These are phyloP conservation scores for Hippoglossus stenolepis DNA, from an alignment of 2,113 vertebrate genomes.

Conservation along the genomic window DNA sequence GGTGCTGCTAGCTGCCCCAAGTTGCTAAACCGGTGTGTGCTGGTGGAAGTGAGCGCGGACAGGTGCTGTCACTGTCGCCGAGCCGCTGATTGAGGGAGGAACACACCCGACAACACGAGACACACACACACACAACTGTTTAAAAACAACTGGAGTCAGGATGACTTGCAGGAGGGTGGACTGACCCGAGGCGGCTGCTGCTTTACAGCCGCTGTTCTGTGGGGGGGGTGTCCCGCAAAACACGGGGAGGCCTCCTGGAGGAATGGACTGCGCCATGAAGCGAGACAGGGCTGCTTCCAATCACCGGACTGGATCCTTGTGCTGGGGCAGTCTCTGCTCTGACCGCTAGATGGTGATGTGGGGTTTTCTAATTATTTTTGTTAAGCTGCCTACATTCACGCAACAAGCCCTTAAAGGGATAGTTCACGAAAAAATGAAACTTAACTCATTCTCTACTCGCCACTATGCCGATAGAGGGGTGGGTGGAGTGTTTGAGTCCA, in stretches of 20 bases:
- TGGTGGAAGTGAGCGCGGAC: not conserved
- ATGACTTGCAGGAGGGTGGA: slow-evolving; percentile 71
- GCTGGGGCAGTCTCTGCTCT: fast-evolving
- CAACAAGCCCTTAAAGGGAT: not conserved
- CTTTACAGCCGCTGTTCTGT: no score
- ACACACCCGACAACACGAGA: not conserved
- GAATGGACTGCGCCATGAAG: not conserved
- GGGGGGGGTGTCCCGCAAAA: slow-evolving; percentile 15
- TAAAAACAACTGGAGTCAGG: slow-evolving; percentile 34
- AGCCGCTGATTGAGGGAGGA: not conserved
- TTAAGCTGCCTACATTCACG: not conserved
- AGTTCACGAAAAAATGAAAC: no score
- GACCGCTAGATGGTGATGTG: slow-evolving; percentile 31
- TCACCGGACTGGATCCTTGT: slow-evolving; percentile 8
- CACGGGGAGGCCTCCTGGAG: not conserved
- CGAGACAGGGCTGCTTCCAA: not conserved
- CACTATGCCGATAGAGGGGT: no score
- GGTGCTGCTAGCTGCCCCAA: slow-evolving; percentile 30
- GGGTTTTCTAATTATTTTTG: not conserved
- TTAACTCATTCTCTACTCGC: no score
- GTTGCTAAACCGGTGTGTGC: slow-evolving; percentile 1
- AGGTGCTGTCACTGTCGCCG: not conserved
- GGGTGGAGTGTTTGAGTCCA: no score
- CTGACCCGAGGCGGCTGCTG: not conserved
- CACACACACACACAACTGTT: no score